Base-by-base conservation (phyloP, 1,140 invertebrate genomes). In the Euborellia annulipes region DNA sequence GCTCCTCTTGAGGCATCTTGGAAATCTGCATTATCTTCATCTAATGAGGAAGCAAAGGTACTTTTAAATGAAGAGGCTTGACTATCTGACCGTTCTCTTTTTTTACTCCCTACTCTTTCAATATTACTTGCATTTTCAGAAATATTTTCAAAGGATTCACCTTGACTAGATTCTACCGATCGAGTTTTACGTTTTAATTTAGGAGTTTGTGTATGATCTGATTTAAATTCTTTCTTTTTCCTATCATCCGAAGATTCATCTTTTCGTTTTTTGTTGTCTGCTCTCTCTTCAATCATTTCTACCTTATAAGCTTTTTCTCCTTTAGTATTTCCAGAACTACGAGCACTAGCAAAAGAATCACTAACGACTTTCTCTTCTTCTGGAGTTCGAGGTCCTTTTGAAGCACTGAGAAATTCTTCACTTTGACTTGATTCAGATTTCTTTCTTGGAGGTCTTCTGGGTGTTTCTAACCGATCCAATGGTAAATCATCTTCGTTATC, bases 291-390 rank as follows among this genome's bases (percentile, higher is more conserved):
- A 27, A 27, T 27, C 23, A 27, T 27, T 27, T 27, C 23, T 44
- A 19, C 41, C 36, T 39, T 22, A 34, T 44, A 45, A 41, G 36
- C 54, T 41, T 9, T 30, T 21, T 32, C 46, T 21, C 43, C 52
- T 46, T 41, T 43, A 16, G n/a, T 14, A 3, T 43, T 54, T 41
- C 23, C 18, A n/a, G 16, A 30, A 16, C 34, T 30, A 3, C 62
- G 23, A 4, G 62, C 62, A 43, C 65, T 62, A 0, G 58, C 54
- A 45, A 62, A 66, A 9, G 58, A 57, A 46, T 66, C 65, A 45
- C 60, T 64, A 36, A 62, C 59, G 19, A 46, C 20, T 19, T 38
- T 42, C 6, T 37, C 19, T 9, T 22, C 21, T 21, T 20, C 18
- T 2, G 45, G 27, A 9, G 45, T 30, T 11, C 50, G 49, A 55